Percentiles rank a stretch among this genome's conserved stretches.
Conservation (phyloP, 2,888 invertebrate genomes). For the Julus scanicus region DNA sequence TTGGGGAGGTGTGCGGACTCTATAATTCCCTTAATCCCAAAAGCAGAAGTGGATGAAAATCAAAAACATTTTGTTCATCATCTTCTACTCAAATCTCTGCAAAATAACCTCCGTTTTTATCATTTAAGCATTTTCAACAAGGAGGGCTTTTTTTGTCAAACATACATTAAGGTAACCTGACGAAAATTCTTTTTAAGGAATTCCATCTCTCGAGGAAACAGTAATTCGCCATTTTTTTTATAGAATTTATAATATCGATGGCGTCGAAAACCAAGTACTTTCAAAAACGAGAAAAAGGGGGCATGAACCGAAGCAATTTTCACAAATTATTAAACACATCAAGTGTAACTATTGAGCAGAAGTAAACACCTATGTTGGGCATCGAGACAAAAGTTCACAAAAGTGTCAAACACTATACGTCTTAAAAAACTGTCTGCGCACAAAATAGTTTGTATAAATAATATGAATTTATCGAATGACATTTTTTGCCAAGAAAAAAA, state of each 20-base stretch:
- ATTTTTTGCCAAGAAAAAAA: constrained; percentile 12
- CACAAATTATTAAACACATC: background rate
- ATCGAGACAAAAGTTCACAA: too few relatives aligned
- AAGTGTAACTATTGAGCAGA: too few relatives aligned
- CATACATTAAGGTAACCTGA: background rate
- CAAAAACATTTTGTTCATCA: constrained; percentile 4
- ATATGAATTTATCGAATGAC: background rate
- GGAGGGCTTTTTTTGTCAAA: constrained; percentile 4
- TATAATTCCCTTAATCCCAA: background rate
- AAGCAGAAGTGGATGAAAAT: constrained; percentile 20
- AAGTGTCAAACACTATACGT: too few relatives aligned
- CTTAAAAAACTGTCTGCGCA: background rate
- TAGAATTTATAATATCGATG: background rate
- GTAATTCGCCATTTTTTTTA: background rate
- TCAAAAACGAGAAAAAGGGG: background rate
- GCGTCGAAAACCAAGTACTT: background rate
- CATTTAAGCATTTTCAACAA: background rate
- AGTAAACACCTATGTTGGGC: too few relatives aligned
- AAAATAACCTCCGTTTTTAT: background rate
- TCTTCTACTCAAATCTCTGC: constrained; percentile 26
- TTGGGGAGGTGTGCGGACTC: background rate
- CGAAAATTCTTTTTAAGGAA: too few relatives aligned
- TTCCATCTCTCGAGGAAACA: background rate
- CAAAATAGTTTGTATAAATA: background rate
- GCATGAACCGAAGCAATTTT: background rate